phyloP scores from a whole-genome alignment of 2,113 vertebrate genomes.

The Vimba vimba region DNA sequence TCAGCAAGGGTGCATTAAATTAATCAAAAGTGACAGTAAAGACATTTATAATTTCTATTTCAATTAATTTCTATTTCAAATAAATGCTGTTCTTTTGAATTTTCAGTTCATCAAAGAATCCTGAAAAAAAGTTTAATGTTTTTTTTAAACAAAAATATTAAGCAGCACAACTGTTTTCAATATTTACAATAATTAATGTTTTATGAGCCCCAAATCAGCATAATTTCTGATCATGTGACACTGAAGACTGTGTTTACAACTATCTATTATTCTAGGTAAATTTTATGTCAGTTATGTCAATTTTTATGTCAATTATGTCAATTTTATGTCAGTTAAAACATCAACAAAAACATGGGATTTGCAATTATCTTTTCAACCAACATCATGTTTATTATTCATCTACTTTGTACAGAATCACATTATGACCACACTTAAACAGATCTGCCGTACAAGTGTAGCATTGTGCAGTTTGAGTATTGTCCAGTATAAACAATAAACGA shows the following conservation, averaged over 20 bases:
- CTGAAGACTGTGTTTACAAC: too few relatives aligned
- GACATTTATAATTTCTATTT: too few relatives aligned
- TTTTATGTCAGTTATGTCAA: background rate
- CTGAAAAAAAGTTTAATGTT: too few relatives aligned
- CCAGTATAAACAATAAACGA: slow-evolving; percentile 21
- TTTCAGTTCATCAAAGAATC: too few relatives aligned
- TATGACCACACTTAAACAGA: background rate
- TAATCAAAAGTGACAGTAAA: background rate
- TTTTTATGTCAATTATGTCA: too few relatives aligned
- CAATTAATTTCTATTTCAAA: too few relatives aligned
- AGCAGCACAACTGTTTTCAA: too few relatives aligned
- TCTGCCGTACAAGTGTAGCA: background rate
- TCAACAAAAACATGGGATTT: background rate
- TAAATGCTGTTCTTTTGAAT: background rate
- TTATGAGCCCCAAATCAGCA: background rate
- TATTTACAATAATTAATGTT: background rate
- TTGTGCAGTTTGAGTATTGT: slow-evolving; percentile 12
- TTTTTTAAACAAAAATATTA: too few relatives aligned
- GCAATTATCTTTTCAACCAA: background rate
- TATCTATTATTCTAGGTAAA: background rate
- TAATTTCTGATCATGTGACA: too few relatives aligned
- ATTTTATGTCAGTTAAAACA: background rate
- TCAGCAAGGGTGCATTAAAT: too few relatives aligned
- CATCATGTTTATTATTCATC: slow-evolving; percentile 24
- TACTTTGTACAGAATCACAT: slow-evolving; percentile 34